Base-by-base conservation (phyloP, 2,797 vertebrate genomes). In the Borostomias antarcticus region DNA sequence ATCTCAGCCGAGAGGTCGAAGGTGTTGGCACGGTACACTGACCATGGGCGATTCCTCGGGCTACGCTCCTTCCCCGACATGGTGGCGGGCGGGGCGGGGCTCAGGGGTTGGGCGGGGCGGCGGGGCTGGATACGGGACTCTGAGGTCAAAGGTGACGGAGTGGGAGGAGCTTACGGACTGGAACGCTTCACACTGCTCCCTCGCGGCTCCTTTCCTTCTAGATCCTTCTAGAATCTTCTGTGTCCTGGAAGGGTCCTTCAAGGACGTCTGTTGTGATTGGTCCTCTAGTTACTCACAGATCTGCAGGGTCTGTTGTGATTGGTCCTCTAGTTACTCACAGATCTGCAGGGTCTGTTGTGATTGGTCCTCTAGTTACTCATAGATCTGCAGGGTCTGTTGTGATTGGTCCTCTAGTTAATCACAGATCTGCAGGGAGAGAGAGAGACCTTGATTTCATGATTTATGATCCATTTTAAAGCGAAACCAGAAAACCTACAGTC, bases 1-100 rank as follows among this genome's bases (percentile, higher is more conserved):
- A 99, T 95, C 88, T 99, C 96, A 0, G 94, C 91, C 0, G 95
- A 93, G 76, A 98, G 91, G 64, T 99, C 97, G 15, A 98, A 96
- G 43, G 97, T 97, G 82, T 95, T 96, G 79, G 96, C 95, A 72
- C 95, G 93, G 76, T 98, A 97, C 73, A 98, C 81, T 0, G 93
- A 94, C 88, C 95, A 97, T 13, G 96, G 94, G 75, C 95, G 94
- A 75, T 96, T 96, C 80, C 95, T 95, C 58, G 97, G 96, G 88
- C 97, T 98, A 81, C 94, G 93, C 74, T 97, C 95, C 85, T 94
- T 95, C 82, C 93, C 90, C 63, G 96, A 94, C 96, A 98, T 98
- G 50, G 64, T 8, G 28, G 19, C 10, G 40, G 15, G 35, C 17
- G n/a, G n/a, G 45, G 30, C 15, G 29, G 17, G 17, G n/a, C 47